Percentiles rank a stretch among this genome's conserved stretches.
Conservation (phyloP, 1,140 invertebrate species). For the Palaemon carinicauda region DNA sequence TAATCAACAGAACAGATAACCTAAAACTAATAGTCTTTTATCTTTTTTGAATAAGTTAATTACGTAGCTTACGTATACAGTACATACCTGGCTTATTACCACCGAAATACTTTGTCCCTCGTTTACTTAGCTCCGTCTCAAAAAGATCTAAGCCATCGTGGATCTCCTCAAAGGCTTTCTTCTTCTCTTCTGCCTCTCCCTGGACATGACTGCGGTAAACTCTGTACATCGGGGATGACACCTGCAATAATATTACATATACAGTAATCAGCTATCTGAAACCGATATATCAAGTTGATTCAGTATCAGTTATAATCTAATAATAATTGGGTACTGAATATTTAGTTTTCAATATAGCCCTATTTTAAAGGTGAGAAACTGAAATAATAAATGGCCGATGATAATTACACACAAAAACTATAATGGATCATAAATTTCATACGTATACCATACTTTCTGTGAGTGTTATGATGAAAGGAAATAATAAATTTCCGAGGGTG, state of each 20-base stretch:
- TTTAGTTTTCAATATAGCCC: no score
- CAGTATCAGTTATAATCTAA: no score
- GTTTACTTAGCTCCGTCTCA: not conserved
- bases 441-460: no score
- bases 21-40: not conserved
- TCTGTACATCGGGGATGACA: not conserved
- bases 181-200: not conserved
- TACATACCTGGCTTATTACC: constrained; percentile 5
- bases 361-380: no score
- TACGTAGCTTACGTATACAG: no score
- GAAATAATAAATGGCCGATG: no score
- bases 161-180: not conserved
- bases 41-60: not conserved
- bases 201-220: not conserved
- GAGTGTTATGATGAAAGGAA: no score
- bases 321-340: no score
- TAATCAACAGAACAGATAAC: not conserved
- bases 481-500: no score
- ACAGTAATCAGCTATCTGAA: not conserved
- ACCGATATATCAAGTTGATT: no score
- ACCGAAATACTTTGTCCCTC: not conserved
- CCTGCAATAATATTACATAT: not conserved
- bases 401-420: no score
- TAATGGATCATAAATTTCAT: no score
- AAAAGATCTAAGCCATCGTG: not conserved